Evolutionary conservation across 2,797 vertebrate species (phyloP), one percentile per base, ranked within the genome.

Genomic region (Gymnoscopelus braueri): DNA sequence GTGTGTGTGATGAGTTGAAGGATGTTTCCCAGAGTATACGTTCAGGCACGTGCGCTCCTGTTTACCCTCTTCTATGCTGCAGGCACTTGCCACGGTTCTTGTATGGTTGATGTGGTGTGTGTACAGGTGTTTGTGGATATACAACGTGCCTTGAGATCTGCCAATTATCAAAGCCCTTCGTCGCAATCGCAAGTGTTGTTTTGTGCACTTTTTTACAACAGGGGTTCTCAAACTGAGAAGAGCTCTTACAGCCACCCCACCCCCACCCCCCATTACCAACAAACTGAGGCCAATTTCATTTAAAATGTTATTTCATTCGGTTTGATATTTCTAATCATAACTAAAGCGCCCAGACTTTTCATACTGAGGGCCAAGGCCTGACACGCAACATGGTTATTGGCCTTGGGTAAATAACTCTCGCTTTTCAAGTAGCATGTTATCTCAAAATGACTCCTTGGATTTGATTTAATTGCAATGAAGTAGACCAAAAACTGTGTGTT

Each of bases 91-190:
- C 3, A 13, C 65, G 60, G 54, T 64, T 74, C 62, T 59, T 58
- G 26, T 44, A 44, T 3, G 39, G 39, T 51, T 65, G 32, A 67
- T 58, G 64, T 60, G 48, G 19, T 77, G 79, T 74, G 44, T 81
- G 60, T 78, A 24, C 69, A 77, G 77, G 63, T 84, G 72, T 80
- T 75, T 79, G 2, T 32, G 12, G 15, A 39, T 32, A 35, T 39
- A 44, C 39, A 44, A 10, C 9, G 9, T 44, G 39, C 39, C 14
- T 59, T 2, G n/a, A 3, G 11, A 12, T 24, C 67, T 67, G n/a
- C 76, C 67, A 60, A 52, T 72, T 57, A 49, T 66, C 48, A 57
- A 48, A 72, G 49, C 12, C 15, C 11, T 49, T 44, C 52, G 12
- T 24, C 19, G n/a, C 2, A 4, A 57, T 49, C 12, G 63, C 35